Evolutionary conservation across 2,888 invertebrate species (phyloP).

Genomic region (Eledona agricola): DNA sequence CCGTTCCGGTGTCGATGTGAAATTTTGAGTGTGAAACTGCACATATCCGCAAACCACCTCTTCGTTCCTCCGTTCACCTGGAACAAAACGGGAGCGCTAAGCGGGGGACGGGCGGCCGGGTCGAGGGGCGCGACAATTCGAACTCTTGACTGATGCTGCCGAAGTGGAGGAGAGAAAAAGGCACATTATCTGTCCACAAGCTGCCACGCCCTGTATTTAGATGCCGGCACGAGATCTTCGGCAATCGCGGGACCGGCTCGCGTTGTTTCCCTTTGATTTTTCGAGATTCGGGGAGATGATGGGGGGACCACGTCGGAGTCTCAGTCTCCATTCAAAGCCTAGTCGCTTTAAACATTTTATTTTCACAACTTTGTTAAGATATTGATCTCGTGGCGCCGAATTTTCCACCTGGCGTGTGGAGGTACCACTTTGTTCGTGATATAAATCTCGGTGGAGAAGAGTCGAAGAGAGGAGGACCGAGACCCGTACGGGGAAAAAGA

Average conservation of each 20-base stretch:
- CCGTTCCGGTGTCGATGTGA: constrained; percentile 17
- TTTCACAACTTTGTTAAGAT: constrained; percentile 32
- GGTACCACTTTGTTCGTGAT: background rate
- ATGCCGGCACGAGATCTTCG: no score
- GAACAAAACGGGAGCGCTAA: constrained; percentile 20
- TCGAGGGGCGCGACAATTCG: constrained; percentile 25
- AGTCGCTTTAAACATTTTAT: no score
- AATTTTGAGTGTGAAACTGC: constrained; percentile 18
- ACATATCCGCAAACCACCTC: constrained; percentile 21
- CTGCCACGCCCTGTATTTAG: constrained; percentile 36
- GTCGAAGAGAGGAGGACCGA: constrained; percentile 14
- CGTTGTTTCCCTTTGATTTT: background rate
- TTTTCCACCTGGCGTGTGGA: constrained; percentile 23
- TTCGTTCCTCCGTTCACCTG: constrained; percentile 14
- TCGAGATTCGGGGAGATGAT: constrained; percentile 1
- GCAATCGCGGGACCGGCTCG: background rate
- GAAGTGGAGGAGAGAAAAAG: constrained; percentile 27
- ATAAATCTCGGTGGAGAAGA: constrained; percentile 6
- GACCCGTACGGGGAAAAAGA: constrained; percentile 18
- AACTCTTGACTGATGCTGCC: constrained; percentile 26
- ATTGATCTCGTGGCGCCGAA: constrained; percentile 26
- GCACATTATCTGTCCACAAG: no score
- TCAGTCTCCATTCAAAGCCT: no score
- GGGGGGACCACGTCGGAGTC: no score
- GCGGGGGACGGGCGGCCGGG: constrained; percentile 11